Evolutionary conservation across 2,888 invertebrate species (phyloP).

Genomic region (Catocala nupta): DNA sequence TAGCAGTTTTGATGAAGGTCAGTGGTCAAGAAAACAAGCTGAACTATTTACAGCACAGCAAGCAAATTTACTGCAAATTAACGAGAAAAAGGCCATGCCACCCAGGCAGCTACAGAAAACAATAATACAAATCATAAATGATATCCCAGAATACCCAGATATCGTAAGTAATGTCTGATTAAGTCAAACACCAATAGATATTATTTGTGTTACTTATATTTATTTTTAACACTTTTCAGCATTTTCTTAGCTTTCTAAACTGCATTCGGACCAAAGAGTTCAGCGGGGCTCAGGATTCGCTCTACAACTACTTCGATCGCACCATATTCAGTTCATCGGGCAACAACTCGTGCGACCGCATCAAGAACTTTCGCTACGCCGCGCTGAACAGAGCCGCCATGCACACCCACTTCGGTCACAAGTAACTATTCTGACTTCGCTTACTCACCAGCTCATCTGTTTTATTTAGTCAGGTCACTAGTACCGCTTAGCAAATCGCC

Average conservation of each 20-base stretch:
- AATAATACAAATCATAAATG: constrained; percentile 90
- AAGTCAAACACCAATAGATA: neutral
- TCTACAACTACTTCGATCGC: constrained; percentile 94
- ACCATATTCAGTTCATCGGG: constrained; percentile 75
- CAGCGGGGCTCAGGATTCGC: constrained; percentile 93
- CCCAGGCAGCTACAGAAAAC: constrained; percentile 92
- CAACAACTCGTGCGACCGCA: constrained; percentile 78
- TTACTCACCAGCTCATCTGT: neutral
- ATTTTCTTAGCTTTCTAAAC: constrained; percentile 96
- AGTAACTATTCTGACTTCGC: constrained; percentile 79
- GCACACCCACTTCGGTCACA: constrained; percentile 94
- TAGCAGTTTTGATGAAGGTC: constrained; percentile 87
- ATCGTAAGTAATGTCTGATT: constrained; percentile 88
- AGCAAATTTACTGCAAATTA: constrained; percentile 92
- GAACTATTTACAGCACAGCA: constrained; percentile 96
- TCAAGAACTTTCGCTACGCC: constrained; percentile 93
- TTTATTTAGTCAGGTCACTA: neutral
- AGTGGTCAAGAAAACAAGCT: constrained; percentile 95
- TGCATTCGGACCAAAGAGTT: constrained; percentile 95
- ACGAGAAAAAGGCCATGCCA: constrained; percentile 92
- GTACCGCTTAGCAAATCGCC: no score
- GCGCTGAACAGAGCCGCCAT: constrained; percentile 96
- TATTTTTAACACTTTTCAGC: constrained; percentile 83
- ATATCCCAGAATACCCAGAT: constrained; percentile 93
- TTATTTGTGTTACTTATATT: no score